A percentile compares a stretch with the other conserved stretches of the same genome.
phyloP scores from a whole-genome alignment of 2,797 vertebrate species.

The Enteromius radiatus region DNA sequence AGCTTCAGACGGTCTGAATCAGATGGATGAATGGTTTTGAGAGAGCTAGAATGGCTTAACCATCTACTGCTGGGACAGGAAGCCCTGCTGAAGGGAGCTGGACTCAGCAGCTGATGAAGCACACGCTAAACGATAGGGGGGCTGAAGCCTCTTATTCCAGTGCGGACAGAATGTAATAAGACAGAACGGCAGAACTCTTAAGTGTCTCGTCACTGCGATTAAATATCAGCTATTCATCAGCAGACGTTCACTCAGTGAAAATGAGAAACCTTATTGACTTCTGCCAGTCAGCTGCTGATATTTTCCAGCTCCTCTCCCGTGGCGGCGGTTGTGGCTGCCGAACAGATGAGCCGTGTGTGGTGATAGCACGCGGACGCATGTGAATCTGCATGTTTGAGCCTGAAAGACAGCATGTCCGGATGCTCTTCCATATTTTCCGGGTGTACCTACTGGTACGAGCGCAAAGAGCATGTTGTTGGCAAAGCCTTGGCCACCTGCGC shows the following conservation, averaged over 20 bases:
- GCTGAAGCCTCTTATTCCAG: constrained; percentile 18
- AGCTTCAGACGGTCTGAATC: constrained; percentile 48
- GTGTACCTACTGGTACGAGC: constrained; percentile 25
- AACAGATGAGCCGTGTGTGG: constrained; percentile 13
- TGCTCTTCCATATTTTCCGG: constrained; percentile 22
- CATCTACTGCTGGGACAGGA: constrained; percentile 41
- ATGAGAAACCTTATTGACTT: constrained; percentile 43
- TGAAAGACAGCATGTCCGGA: constrained; percentile 7
- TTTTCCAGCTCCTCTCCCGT: constrained; percentile 29
- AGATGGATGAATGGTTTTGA: constrained; percentile 36
- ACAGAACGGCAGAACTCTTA: constrained; percentile 12
- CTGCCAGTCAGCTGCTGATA: constrained; percentile 15
- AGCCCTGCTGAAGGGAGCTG: constrained; percentile 40
- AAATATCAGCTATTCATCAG: constrained; percentile 57
- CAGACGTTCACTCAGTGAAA: constrained; percentile 41
- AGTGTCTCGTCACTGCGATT: constrained; percentile 46
- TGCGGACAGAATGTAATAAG: constrained; percentile 25
- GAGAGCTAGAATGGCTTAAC: constrained; percentile 37
- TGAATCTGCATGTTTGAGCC: constrained; percentile 10
- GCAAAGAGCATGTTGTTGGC: constrained; percentile 34
- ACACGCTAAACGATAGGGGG: constrained; percentile 14
- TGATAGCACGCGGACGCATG: background rate
- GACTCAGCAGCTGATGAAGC: constrained; percentile 23
- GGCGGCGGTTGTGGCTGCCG: background rate
- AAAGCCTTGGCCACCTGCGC: constrained; percentile 31